These are phyloP conservation scores for Drosophila ironensis DNA, from an alignment of 1,140 invertebrate genomes.

Conservation along the genomic window DNA sequence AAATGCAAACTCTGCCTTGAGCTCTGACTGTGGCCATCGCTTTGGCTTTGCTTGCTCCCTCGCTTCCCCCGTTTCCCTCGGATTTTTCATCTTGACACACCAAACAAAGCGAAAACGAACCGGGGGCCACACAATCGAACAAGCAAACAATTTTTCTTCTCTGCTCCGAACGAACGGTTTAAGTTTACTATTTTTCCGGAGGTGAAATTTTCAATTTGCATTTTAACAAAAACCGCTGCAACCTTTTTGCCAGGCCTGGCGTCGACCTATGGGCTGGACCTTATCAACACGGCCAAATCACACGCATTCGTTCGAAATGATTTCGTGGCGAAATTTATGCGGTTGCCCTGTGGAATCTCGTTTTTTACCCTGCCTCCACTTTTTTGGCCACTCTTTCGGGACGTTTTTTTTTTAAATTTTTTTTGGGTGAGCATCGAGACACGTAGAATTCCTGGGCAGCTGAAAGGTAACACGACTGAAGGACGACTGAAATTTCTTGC, in stretches of 20 bases:
- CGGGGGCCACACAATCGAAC: no score
- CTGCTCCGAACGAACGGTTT: slow-evolving; percentile 29
- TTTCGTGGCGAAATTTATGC: slow-evolving; percentile 63
- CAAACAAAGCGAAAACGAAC: slow-evolving; percentile 15
- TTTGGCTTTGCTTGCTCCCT: slow-evolving; percentile 1
- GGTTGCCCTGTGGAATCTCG: slow-evolving; percentile 41
- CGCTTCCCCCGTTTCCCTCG: not conserved
- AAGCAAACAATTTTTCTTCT: slow-evolving; percentile 11
- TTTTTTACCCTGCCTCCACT: slow-evolving; percentile 14
- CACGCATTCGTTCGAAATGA: slow-evolving; percentile 66
- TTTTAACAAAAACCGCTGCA: slow-evolving; percentile 51
- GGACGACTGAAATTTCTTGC: slow-evolving; percentile 32
- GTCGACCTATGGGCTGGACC: slow-evolving; percentile 29
- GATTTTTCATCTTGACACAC: slow-evolving; percentile 18
- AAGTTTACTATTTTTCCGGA: slow-evolving; percentile 63
- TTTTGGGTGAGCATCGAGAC: slow-evolving; percentile 12
- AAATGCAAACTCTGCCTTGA: slow-evolving; percentile 44
- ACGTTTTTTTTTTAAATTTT: no score
- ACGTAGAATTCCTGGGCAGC: slow-evolving; percentile 46
- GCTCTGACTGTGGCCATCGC: no score
- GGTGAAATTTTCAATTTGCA: slow-evolving; percentile 68
- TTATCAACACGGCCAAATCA: slow-evolving; percentile 65
- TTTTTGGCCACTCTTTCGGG: slow-evolving; percentile 23
- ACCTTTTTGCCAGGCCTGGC: slow-evolving; percentile 32
- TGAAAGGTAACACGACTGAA: slow-evolving; percentile 40